phyloP scores from a whole-genome alignment of 1,140 invertebrate species.

The Parasteatoda tepidariorum region DNA sequence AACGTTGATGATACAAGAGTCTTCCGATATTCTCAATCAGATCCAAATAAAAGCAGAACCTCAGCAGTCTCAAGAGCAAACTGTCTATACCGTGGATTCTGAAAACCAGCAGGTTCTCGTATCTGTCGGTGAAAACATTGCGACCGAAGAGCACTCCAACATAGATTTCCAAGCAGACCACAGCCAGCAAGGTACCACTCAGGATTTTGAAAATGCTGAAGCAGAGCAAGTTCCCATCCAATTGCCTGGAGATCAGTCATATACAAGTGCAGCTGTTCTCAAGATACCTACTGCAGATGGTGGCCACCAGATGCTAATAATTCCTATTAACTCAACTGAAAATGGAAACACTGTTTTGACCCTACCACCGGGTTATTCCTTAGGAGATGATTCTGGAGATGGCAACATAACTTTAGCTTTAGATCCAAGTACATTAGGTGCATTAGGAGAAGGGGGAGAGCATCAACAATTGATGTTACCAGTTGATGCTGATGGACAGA shows the following conservation, averaged over 20 bases:
- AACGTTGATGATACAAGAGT: constrained; percentile 30
- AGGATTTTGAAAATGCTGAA: constrained; percentile 36
- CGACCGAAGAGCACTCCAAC: background rate
- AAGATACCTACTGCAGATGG: constrained; percentile 61
- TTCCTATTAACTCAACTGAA: constrained; percentile 56
- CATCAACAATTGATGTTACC: constrained; percentile 48
- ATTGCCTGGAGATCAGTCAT: constrained; percentile 49
- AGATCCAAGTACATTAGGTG: constrained; percentile 23
- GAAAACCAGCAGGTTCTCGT: constrained; percentile 46
- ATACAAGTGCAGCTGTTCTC: constrained; percentile 43
- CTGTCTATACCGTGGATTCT: constrained; percentile 4
- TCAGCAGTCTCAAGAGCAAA: constrained; percentile 30
- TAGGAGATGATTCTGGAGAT: constrained; percentile 37
- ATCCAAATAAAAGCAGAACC: constrained; percentile 31
- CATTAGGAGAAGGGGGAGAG: constrained; percentile 33
- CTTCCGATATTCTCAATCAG: background rate
- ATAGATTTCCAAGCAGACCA: constrained; percentile 10
- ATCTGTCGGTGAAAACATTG: constrained; percentile 1
- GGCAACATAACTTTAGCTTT: constrained; percentile 54
- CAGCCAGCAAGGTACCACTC: constrained; percentile 23
- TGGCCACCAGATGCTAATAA: constrained; percentile 49
- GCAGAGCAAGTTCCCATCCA: constrained; percentile 31
- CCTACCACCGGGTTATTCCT: constrained; percentile 50
- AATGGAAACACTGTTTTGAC: constrained; percentile 55
- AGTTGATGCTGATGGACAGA: constrained; percentile 49